These are phyloP conservation scores for Papilio dardanus DNA, from an alignment of 1,140 invertebrate species.

Conservation along the genomic window DNA sequence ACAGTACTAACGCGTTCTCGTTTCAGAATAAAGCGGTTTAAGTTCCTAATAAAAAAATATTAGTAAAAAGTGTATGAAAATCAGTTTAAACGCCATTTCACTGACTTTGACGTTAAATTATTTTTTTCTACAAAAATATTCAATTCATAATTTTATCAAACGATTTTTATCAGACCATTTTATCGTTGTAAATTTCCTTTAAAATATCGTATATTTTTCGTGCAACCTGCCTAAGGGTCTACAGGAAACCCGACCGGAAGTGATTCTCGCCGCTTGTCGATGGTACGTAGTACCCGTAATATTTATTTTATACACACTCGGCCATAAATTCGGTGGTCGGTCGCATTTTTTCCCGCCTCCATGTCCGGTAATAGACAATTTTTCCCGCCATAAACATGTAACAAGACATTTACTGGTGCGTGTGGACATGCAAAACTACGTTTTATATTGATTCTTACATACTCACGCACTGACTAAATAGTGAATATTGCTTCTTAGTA, in stretches of 20 bases:
- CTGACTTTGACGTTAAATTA: neutral
- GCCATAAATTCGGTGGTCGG: conserved; percentile 30
- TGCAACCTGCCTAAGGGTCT: conserved; percentile 27
- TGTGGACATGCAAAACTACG: neutral
- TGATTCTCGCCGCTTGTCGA: conserved; percentile 37
- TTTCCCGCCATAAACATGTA: conserved; percentile 37
- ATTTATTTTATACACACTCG: conserved; percentile 37
- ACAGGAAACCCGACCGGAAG: conserved; percentile 31
- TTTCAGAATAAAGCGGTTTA: too few species aligned
- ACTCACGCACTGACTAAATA: neutral
- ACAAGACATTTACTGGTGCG: conserved; percentile 9
- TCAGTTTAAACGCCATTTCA: neutral
- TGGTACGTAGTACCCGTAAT: conserved; percentile 12
- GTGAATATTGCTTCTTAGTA: too few species aligned
- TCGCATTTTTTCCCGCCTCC: conserved; percentile 28
- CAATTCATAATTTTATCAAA: neutral
- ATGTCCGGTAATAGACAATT: conserved; percentile 36
- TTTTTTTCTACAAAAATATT: neutral
- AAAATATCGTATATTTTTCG: conserved; percentile 34
- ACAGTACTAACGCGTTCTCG: too few species aligned
- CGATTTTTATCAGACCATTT: conserved; percentile 1
- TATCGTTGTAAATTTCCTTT: conserved; percentile 27
- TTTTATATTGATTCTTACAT: neutral
- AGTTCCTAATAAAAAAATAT: too few species aligned
- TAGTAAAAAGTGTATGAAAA: neutral